phyloP scores from a whole-genome alignment of 2,888 invertebrate genomes.

The Drosophila formosana region DNA sequence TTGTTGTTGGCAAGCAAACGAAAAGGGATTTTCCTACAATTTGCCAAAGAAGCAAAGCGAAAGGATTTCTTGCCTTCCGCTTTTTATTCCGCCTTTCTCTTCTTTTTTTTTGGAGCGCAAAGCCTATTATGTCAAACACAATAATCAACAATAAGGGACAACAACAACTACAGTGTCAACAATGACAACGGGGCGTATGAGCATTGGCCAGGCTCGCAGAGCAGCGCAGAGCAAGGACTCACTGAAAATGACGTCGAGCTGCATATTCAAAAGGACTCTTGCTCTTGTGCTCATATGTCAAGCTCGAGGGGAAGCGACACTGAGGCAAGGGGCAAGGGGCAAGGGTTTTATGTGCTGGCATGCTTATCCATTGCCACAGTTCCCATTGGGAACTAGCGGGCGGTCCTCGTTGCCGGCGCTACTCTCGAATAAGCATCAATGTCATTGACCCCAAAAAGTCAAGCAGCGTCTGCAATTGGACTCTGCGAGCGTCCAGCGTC shows the following conservation, averaged over 20 bases:
- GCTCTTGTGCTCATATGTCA: constrained; percentile 34
- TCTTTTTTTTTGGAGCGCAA: constrained; percentile 75
- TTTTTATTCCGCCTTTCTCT: constrained; percentile 17
- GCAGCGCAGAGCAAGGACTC: constrained; percentile 11
- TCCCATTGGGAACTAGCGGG: constrained; percentile 44
- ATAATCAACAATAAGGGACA: constrained; percentile 73
- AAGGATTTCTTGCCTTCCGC: constrained; percentile 57
- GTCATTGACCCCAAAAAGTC: constrained; percentile 68
- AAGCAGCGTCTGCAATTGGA: constrained; percentile 17
- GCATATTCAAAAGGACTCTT: constrained; percentile 67
- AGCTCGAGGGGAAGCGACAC: not conserved
- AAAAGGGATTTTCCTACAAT: constrained; percentile 73
- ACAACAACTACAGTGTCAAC: constrained; percentile 40
- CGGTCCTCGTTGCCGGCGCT: constrained; percentile 34
- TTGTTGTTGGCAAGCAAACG: constrained; percentile 55
- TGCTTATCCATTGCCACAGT: constrained; percentile 46
- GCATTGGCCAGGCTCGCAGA: constrained; percentile 35
- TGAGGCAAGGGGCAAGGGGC: not conserved
- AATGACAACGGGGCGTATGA: constrained; percentile 66
- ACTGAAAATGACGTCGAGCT: constrained; percentile 63
- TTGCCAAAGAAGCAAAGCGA: constrained; percentile 72
- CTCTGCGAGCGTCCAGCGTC: constrained; percentile 6
- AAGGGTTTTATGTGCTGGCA: constrained; percentile 61
- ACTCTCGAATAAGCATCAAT: constrained; percentile 33
- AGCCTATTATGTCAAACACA: constrained; percentile 81